Evolutionary conservation across 2,113 vertebrate species (phyloP), one percentile per base, ranked within the genome.

Genomic region (Chlamydotis undulata): DNA sequence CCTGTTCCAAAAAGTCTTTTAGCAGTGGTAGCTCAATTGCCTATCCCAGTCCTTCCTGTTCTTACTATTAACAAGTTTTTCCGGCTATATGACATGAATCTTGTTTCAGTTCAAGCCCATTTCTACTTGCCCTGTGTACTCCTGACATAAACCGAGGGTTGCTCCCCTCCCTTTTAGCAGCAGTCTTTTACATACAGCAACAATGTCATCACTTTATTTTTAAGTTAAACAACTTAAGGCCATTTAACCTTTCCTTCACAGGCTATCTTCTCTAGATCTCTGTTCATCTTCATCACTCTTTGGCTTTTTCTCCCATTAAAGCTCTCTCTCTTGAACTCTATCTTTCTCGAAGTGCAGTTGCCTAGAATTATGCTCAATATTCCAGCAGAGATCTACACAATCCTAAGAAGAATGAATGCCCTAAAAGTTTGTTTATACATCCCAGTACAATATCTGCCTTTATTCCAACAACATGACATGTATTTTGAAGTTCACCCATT

Each of bases 261-360:
- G 5, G 14, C 15, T 23, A 1, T 70, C 35, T 78, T 70, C 45
- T 69, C 78, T 82, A 63, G 13, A 19, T 57, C 23, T 92, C 50
- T 29, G 12, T 25, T 60, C 4, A 18, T 19, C 25, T 65, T 74
- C 33, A 16, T 84, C 69, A 14, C 33, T 78, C 19, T 60, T 80
- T 1, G 0, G 7, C 49, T 15, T 61, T 75, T 15, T 69, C 23
- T 94, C 33, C 41, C 26, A 8, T 0, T 82, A 52, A 52, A 53
- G 35, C 15, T 56, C 29, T 55, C 29, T 55, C 8, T 43, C 50
- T 89, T 76, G 37, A 89, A 39, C 7, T 65, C 22, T 19, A 1
- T 37, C 23, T 84, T 88, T 78, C 25, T 57, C 52, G 19, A 84
- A 74, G 12, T n/a, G 43, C 15, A 7, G 1, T 74, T 87, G 22